Evolutionary conservation across 1,140 invertebrate genomes (phyloP).

Genomic region (Micrasema longulum): DNA sequence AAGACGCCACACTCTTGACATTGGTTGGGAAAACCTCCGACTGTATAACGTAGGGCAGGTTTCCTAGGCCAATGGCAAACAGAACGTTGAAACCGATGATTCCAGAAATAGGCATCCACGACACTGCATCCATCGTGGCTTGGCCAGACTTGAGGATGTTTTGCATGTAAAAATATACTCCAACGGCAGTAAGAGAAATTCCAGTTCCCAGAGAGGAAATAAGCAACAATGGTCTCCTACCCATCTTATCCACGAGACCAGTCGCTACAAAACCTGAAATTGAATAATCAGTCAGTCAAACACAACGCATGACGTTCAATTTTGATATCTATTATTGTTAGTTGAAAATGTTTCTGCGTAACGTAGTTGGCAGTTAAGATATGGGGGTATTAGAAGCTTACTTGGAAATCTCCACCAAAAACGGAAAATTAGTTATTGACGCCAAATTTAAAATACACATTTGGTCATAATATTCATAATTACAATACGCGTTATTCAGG

Average conservation of each 20-base stretch:
- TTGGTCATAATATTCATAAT: no score
- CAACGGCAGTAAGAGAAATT: slow-evolving; percentile 66
- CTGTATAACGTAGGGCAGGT: slow-evolving; percentile 72
- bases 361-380: no score
- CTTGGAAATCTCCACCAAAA: no score
- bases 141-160: slow-evolving; percentile 57
- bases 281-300: no score
- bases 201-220: slow-evolving; percentile 70
- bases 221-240: slow-evolving; percentile 77
- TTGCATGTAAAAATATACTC: slow-evolving; percentile 68
- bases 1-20: slow-evolving; percentile 70
- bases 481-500: no score
- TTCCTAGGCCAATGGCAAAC: slow-evolving; percentile 71
- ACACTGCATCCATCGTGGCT: slow-evolving; percentile 59
- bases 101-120: slow-evolving; percentile 68
- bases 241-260: slow-evolving; percentile 79
- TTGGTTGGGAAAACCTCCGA: slow-evolving; percentile 74
- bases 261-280: slow-evolving; percentile 73
- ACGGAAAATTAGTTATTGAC: no score
- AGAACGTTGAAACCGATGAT: slow-evolving; percentile 71
- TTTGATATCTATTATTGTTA: no score
- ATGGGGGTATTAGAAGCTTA: no score
- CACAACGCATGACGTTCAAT: no score
- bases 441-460: no score
- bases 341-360: no score